Percentiles rank a stretch among this genome's conserved stretches.
Conservation (phyloP, 1,140 invertebrate species). For the silkworm (Bombyx mori) region DNA sequence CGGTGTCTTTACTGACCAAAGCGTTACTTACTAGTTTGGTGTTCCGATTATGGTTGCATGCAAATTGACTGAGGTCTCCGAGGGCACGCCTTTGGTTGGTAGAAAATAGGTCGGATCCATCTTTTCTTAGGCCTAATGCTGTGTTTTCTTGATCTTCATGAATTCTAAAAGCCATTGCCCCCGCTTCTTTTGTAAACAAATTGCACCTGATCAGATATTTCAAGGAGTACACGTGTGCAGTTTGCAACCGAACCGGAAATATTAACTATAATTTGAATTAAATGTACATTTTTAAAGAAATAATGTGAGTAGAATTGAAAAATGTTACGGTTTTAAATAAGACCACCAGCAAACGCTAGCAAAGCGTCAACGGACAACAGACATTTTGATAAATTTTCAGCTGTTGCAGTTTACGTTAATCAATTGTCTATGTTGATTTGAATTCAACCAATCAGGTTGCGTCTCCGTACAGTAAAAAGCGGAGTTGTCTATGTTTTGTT, state of each 20-base stretch:
- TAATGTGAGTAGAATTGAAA: conserved; percentile 36
- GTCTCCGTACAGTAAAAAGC: too few species aligned
- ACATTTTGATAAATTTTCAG: conserved; percentile 58
- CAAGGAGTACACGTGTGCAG: conserved; percentile 20
- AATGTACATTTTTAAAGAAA: conserved; percentile 41
- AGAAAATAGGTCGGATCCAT: conserved; percentile 54
- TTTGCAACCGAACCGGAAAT: conserved; percentile 32
- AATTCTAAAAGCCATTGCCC: conserved; percentile 76
- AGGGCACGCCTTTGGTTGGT: conserved; percentile 72
- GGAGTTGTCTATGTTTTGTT: background rate
- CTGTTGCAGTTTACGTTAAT: conserved; percentile 61
- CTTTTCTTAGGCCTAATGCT: conserved; percentile 52
- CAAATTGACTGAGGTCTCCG: conserved; percentile 57
- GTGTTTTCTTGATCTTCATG: conserved; percentile 79
- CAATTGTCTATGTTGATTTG: conserved; percentile 50
- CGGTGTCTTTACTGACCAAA: conserved; percentile 5
- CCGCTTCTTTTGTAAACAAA: conserved; percentile 51
- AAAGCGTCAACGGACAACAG: conserved; percentile 62
- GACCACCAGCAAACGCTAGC: conserved; percentile 48
- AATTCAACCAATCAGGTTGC: conserved; percentile 44
- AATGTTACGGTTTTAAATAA: conserved; percentile 25
- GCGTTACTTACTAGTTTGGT: conserved; percentile 51
- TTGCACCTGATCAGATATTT: conserved; percentile 26
- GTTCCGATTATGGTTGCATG: conserved; percentile 58
- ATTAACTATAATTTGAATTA: conserved; percentile 21